A percentile compares a stretch with the other conserved stretches of the same genome.
phyloP scores from a whole-genome alignment of 2,888 invertebrate genomes.

The Morpho achilles region DNA sequence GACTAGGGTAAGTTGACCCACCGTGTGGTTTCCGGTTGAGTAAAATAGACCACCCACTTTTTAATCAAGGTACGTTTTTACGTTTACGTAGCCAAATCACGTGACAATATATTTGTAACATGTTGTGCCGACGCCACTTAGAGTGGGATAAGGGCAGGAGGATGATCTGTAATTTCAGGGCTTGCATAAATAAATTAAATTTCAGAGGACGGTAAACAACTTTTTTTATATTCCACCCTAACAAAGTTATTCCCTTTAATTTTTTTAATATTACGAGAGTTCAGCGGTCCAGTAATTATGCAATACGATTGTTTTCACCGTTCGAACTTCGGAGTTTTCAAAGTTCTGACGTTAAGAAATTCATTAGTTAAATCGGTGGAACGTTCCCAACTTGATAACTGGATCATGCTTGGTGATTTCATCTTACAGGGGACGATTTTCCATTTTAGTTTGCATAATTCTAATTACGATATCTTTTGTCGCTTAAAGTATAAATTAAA shows the following conservation, averaged over 20 bases:
- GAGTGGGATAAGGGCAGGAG: too few relatives aligned
- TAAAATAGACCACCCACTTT: too few relatives aligned
- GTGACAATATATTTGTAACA: too few relatives aligned
- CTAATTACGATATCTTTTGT: conserved; percentile 15
- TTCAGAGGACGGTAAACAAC: too few relatives aligned
- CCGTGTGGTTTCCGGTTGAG: too few relatives aligned
- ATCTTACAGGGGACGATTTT: conserved; percentile 19
- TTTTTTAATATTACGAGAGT: conserved; percentile 16
- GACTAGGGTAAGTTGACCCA: too few relatives aligned
- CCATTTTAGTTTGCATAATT: conserved; percentile 25
- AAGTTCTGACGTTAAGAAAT: conserved; percentile 32
- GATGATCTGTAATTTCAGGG: too few relatives aligned
- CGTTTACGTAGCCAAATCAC: too few relatives aligned
- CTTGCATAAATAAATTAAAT: too few relatives aligned
- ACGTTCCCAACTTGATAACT: conserved; percentile 28
- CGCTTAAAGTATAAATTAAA: neutral
- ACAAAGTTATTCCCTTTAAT: neutral
- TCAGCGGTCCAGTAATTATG: conserved; percentile 27
- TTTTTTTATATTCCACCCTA: too few relatives aligned
- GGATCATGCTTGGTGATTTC: conserved; percentile 10
- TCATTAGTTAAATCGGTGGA: conserved; percentile 34
- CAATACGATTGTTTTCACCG: conserved; percentile 27
- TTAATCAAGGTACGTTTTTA: too few relatives aligned
- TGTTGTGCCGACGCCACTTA: too few relatives aligned
- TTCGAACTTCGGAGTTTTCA: conserved; percentile 28